phyloP scores from a whole-genome alignment of 1,140 invertebrate species.

The Meloidogyne exigua region DNA sequence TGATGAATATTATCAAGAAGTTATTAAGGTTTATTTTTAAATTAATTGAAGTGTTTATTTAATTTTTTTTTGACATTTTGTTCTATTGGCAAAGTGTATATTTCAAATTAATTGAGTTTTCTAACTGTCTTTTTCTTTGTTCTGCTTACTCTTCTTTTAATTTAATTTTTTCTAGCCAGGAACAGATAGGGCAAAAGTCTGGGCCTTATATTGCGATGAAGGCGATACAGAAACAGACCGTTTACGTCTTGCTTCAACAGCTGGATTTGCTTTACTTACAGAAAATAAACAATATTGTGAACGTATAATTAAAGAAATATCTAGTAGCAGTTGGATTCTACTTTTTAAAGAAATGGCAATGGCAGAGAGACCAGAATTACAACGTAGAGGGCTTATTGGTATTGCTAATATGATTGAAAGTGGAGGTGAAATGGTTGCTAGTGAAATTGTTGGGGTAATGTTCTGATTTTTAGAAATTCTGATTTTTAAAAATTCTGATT shows the following conservation, averaged over 20 bases:
- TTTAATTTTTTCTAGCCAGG: slow-evolving; percentile 36
- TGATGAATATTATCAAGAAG: slow-evolving; percentile 60
- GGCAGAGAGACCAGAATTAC: slow-evolving; percentile 48
- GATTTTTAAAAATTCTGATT: background rate
- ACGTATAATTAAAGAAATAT: slow-evolving; percentile 34
- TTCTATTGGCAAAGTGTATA: too few species aligned
- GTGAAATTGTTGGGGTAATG: slow-evolving; percentile 58
- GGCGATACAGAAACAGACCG: slow-evolving; percentile 52
- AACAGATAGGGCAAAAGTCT: slow-evolving; percentile 59
- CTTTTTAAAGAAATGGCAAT: slow-evolving; percentile 47
- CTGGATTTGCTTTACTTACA: slow-evolving; percentile 56
- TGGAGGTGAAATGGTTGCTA: slow-evolving; percentile 50
- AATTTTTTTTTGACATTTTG: slow-evolving; percentile 6
- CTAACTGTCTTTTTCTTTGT: too few species aligned
- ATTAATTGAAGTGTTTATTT: too few species aligned
- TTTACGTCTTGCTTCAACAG: slow-evolving; percentile 49
- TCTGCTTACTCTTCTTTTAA: too few species aligned
- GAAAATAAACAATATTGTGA: slow-evolving; percentile 29
- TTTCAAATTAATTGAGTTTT: too few species aligned
- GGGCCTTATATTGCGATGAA: slow-evolving; percentile 60
- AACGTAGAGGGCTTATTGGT: slow-evolving; percentile 57
- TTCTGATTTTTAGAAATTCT: background rate
- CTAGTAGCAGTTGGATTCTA: slow-evolving; percentile 37
- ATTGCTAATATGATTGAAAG: slow-evolving; percentile 59
- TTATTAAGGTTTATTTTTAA: slow-evolving; percentile 43